These are phyloP conservation scores for Cephalotes varians DNA, from an alignment of 2,888 invertebrate species.

Conservation along the genomic window DNA sequence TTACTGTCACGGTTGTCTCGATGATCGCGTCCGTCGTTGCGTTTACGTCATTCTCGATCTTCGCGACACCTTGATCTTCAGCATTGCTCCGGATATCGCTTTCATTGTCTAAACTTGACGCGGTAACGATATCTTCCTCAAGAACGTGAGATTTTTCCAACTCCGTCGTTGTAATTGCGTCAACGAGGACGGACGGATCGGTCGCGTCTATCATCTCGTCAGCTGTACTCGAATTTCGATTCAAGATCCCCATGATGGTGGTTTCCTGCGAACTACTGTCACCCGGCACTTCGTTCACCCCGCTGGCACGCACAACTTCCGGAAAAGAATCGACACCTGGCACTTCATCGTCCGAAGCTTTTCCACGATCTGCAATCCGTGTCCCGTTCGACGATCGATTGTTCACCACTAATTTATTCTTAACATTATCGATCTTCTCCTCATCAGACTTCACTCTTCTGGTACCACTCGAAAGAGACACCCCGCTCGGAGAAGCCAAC, in stretches of 20 bases:
- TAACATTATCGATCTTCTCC: constrained; percentile 32
- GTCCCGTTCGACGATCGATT: constrained; percentile 28
- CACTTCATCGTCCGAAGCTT: constrained; percentile 46
- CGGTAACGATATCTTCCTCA: constrained; percentile 38
- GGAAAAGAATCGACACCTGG: constrained; percentile 35
- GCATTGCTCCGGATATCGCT: constrained; percentile 19
- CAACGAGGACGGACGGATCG: constrained; percentile 23
- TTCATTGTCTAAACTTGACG: constrained; percentile 33
- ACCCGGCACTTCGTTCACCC: constrained; percentile 39
- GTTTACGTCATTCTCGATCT: constrained; percentile 35
- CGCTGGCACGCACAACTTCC: constrained; percentile 30
- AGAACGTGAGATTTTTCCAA: constrained; percentile 16
- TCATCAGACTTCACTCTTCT: constrained; percentile 55
- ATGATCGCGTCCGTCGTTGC: constrained; percentile 27
- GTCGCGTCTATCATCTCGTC: constrained; percentile 26
- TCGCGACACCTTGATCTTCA: constrained; percentile 30
- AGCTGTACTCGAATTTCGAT: constrained; percentile 16
- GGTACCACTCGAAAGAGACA: not conserved
- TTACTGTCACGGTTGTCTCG: constrained; percentile 63
- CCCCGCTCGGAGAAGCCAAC: constrained; percentile 28
- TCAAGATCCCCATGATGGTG: constrained; percentile 21
- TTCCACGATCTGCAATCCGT: not conserved
- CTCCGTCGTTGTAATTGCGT: constrained; percentile 29
- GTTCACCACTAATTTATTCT: constrained; percentile 7
- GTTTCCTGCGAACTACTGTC: constrained; percentile 32